Evolutionary conservation across 2,797 vertebrate species (phyloP).

Genomic region (Linurgus olivaceus): DNA sequence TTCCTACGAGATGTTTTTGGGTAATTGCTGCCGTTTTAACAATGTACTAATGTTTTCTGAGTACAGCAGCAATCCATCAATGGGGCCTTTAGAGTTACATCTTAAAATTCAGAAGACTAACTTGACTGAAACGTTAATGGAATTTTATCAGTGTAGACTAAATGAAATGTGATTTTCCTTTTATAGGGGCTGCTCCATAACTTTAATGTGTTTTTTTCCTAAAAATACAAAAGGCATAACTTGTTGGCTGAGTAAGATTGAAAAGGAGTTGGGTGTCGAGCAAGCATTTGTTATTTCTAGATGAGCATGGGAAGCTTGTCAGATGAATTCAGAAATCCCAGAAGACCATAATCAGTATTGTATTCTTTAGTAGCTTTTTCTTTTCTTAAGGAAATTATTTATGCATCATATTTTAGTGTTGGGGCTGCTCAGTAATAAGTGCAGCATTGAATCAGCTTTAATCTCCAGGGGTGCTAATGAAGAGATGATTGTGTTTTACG

Average conservation of each 20-base stretch:
- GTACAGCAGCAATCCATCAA: neutral
- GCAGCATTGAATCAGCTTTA: neutral
- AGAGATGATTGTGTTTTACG: neutral
- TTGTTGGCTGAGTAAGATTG: neutral
- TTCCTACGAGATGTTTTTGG: neutral
- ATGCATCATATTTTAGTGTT: neutral
- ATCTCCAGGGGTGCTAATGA: neutral
- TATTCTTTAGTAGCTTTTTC: neutral
- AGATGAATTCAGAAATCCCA: neutral
- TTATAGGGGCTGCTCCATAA: neutral
- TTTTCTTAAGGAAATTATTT: neutral
- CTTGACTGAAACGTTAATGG: neutral
- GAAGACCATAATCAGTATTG: neutral
- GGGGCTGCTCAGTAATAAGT: neutral
- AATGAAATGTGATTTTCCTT: conserved; percentile 3
- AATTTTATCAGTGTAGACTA: conserved; percentile 4
- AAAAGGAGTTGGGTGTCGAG: neutral
- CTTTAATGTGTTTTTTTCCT: neutral
- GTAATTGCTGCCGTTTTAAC: conserved; percentile 7
- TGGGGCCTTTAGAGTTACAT: conserved; percentile 11
- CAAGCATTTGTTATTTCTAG: neutral
- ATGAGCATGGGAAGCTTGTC: neutral
- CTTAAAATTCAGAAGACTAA: neutral
- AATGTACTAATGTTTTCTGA: neutral
- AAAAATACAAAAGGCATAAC: neutral